Percentiles rank a stretch among this genome's conserved stretches.
phyloP scores from a whole-genome alignment of 1,140 invertebrate species.

The Macrosteles quadrilineatus region DNA sequence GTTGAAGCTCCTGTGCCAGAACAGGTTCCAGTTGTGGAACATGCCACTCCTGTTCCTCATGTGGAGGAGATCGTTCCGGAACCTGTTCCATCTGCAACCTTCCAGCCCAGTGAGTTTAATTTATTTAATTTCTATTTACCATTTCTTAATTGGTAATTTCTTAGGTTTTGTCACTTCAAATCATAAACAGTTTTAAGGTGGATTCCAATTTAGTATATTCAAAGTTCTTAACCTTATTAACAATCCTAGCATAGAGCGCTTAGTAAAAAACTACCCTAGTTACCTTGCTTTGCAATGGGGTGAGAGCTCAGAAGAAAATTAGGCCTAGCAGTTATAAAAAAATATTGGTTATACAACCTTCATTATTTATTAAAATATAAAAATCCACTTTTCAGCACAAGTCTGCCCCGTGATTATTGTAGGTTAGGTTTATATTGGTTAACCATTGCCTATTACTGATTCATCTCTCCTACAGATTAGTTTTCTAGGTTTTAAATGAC shows the following conservation, averaged over 20 bases:
- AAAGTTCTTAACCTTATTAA: too few species aligned
- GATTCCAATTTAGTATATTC: not conserved
- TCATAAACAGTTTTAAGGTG: not conserved
- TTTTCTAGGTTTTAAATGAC: too few species aligned
- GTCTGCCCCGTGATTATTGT: too few species aligned
- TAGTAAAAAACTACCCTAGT: not conserved
- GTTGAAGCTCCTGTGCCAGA: constrained; percentile 41
- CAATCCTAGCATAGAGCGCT: too few species aligned
- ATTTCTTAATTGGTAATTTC: not conserved
- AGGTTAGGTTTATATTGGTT: too few species aligned
- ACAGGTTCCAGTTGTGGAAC: constrained; percentile 40
- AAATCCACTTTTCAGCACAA: too few species aligned
- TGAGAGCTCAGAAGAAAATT: too few species aligned
- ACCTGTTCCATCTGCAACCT: constrained; percentile 30
- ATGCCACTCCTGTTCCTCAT: constrained; percentile 14
- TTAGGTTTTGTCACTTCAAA: not conserved
- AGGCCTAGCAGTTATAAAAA: too few species aligned
- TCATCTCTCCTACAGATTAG: too few species aligned
- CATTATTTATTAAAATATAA: too few species aligned
- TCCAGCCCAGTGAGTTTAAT: constrained; percentile 34
- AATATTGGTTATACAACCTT: too few species aligned
- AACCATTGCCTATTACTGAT: too few species aligned
- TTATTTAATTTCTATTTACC: not conserved
- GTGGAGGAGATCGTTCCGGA: constrained; percentile 33
- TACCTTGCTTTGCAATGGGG: not conserved